These are phyloP conservation scores for Lasioglossum malachurum DNA, from an alignment of 2,888 invertebrate genomes.

Conservation along the genomic window DNA sequence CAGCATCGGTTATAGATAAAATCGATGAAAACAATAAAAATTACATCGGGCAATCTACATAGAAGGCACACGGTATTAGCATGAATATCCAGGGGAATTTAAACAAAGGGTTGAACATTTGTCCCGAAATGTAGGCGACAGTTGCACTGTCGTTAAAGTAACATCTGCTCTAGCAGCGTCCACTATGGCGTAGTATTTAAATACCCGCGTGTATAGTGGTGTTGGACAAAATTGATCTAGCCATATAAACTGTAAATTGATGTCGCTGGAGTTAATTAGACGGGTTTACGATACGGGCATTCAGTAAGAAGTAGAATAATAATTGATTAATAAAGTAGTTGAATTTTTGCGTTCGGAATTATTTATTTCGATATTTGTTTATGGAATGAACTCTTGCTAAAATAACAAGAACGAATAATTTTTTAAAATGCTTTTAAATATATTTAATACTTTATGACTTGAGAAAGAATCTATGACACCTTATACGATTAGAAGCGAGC, in stretches of 20 bases:
- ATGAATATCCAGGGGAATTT: neutral
- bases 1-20: neutral
- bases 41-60: neutral
- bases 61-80: neutral
- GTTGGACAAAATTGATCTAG: neutral
- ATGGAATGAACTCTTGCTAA: neutral
- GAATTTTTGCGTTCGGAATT: neutral
- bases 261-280: neutral
- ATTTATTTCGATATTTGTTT: neutral
- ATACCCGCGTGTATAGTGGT: neutral
- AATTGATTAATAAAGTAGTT: neutral
- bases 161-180: neutral
- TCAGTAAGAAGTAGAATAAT: neutral
- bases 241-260: neutral
- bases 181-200: neutral
- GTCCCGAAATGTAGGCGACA: conserved; percentile 17
- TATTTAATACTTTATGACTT: neutral
- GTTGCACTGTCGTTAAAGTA: neutral
- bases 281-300: neutral
- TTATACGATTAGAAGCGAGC: neutral
- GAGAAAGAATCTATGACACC: neutral
- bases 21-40: neutral
- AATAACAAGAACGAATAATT: neutral
- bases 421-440: neutral
- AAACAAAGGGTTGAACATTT: conserved; percentile 36